These are phyloP conservation scores for Apocrypta bakeri DNA, from an alignment of 1,140 invertebrate genomes.

Conservation along the genomic window DNA sequence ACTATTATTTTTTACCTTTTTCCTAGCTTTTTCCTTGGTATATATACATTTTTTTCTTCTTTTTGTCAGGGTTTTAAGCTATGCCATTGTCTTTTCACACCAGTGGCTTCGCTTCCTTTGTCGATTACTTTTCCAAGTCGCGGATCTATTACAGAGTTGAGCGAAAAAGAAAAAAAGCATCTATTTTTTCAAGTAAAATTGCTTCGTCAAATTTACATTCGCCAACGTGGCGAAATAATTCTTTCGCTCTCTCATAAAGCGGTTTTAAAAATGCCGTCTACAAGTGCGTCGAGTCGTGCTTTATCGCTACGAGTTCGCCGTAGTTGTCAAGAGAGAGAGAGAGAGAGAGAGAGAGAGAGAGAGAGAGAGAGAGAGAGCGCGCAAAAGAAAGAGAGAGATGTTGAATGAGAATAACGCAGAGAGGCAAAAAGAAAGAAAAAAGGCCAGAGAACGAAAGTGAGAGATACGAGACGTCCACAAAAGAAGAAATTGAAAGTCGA, in stretches of 20 bases:
- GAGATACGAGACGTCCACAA: neutral
- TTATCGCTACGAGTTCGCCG: constrained; percentile 20
- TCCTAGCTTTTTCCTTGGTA: neutral
- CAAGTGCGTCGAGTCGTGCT: constrained; percentile 31
- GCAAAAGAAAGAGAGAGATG: neutral
- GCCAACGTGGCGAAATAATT: constrained; percentile 21
- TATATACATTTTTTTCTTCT: neutral
- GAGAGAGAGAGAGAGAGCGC: too few species aligned
- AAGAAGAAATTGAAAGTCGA: constrained; percentile 12
- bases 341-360: neutral
- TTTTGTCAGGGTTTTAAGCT: neutral
- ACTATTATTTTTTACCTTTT: neutral
- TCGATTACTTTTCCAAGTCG: neutral
- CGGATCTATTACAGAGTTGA: neutral
- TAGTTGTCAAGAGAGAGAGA: neutral
- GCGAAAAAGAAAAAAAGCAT: neutral
- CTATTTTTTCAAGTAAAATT: neutral
- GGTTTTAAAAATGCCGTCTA: neutral
- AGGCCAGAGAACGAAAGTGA: neutral
- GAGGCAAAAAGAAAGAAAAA: too few species aligned
- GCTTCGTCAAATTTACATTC: constrained; percentile 14
- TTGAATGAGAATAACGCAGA: neutral
- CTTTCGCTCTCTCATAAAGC: neutral
- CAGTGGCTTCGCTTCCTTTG: constrained; percentile 1
- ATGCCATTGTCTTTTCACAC: neutral